Conservation (phyloP, 2,113 vertebrate genomes). For the Cyrtonyx montezumae region DNA sequence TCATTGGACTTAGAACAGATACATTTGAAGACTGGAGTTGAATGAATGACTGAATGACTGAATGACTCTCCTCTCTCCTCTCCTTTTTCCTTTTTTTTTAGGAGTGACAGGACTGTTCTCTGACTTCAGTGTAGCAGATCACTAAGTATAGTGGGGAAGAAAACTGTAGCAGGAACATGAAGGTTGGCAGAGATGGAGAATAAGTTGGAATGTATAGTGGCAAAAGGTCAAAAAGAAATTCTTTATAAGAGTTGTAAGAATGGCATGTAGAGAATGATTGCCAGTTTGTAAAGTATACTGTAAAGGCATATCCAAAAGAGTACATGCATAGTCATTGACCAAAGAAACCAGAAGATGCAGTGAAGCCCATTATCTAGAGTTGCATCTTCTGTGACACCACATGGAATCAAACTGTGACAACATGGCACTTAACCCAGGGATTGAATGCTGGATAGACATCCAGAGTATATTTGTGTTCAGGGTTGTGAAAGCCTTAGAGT, state of each 20-base stretch:
- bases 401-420: background rate
- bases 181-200: background rate
- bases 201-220: background rate
- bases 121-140: background rate
- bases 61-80: background rate
- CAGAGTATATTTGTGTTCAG: background rate
- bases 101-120: background rate
- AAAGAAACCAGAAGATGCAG: background rate
- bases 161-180: background rate
- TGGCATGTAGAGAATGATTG: background rate
- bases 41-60: background rate
- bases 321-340: background rate
- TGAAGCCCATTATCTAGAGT: background rate
- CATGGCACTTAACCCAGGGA: accelerated
- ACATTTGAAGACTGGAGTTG: background rate
- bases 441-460: background rate
- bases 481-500: background rate
- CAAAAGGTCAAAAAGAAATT: background rate
- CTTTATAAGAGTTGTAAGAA: background rate
- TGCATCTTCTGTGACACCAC: background rate
- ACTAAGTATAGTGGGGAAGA: background rate
- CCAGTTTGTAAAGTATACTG: background rate
- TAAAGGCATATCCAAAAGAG: background rate
- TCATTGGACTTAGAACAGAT: background rate
- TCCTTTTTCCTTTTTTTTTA: background rate